Percentiles rank a stretch among this genome's conserved stretches.
Conservation (phyloP, 2,797 vertebrate species). For the Lepilemur ruficaudatus region DNA sequence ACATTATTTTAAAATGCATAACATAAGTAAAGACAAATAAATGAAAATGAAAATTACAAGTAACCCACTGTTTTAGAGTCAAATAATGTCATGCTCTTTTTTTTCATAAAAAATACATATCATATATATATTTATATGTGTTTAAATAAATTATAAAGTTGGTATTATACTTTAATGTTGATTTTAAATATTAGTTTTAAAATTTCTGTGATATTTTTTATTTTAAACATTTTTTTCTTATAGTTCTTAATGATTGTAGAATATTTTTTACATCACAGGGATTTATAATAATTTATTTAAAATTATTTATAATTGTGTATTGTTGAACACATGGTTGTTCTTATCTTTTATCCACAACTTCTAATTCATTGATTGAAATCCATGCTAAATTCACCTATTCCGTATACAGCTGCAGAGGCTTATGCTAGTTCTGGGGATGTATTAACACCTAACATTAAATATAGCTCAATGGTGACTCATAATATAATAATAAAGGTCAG, state of each 20-base stretch:
- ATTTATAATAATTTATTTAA: background rate
- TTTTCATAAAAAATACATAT: background rate
- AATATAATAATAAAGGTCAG: background rate
- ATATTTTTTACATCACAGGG: background rate
- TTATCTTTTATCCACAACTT: background rate
- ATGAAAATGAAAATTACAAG: background rate
- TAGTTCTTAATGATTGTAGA: background rate
- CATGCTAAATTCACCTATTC: background rate
- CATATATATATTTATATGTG: background rate
- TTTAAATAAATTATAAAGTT: background rate
- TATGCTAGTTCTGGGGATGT: background rate
- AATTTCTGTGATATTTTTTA: background rate
- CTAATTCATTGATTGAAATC: background rate
- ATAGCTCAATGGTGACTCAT: background rate
- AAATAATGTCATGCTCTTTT: background rate
- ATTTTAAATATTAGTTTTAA: background rate
- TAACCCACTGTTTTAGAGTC: background rate
- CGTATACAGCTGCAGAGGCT: background rate
- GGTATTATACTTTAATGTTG: background rate
- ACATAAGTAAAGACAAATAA: background rate
- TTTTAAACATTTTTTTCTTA: background rate
- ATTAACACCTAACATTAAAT: background rate
- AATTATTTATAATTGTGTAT: background rate
- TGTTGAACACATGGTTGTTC: background rate
- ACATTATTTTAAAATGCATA: background rate